phyloP scores from a whole-genome alignment of 2,797 vertebrate species.

The Salmo trutta region DNA sequence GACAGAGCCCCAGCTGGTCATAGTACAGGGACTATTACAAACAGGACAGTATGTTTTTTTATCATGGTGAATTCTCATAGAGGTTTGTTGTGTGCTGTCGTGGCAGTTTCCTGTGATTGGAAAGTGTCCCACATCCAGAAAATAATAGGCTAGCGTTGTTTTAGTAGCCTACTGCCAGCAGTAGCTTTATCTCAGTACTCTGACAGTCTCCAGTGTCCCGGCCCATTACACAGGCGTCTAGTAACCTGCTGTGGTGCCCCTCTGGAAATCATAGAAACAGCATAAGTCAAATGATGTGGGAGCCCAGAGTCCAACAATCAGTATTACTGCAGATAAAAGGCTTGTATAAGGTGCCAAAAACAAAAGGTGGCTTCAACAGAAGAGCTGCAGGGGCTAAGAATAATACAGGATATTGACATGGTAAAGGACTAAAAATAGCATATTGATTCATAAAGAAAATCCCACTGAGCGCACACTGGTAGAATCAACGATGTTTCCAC shows the following conservation, averaged over 20 bases:
- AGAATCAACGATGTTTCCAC: too few relatives aligned
- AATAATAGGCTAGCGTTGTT: background rate
- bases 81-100: background rate
- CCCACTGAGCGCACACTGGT: too few relatives aligned
- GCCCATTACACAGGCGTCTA: background rate
- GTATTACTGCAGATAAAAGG: background rate
- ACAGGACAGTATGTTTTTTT: background rate
- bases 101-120: too few relatives aligned
- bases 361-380: background rate
- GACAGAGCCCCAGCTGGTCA: background rate
- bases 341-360: background rate
- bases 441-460: background rate
- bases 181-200: background rate
- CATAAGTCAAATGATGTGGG: background rate
- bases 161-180: background rate
- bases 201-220: constrained; percentile 1
- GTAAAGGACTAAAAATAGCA: background rate
- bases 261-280: constrained; percentile 15
- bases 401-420: background rate
- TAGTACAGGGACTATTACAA: background rate
- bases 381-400: background rate
- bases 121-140: too few relatives aligned
- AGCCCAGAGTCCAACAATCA: background rate
- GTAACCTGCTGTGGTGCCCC: constrained; percentile 5
- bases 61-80: background rate